Percentiles rank a stretch among this genome's conserved stretches.
Evolutionary conservation across 2,113 vertebrate species (phyloP).

Genomic region (Tragelaphus buxtoni): DNA sequence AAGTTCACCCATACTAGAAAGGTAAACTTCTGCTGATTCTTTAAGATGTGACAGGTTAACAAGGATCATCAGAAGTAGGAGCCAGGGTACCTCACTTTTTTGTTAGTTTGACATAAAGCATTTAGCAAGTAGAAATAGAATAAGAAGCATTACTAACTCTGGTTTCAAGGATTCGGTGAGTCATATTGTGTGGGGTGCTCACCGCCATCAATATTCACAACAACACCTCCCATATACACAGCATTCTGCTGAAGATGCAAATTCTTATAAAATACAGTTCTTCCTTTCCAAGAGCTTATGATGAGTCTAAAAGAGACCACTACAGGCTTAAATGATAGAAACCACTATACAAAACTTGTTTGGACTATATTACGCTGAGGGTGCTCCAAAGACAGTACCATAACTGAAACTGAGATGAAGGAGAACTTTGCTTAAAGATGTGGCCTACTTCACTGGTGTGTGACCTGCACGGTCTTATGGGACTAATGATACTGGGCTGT

Average conservation of each 20-base stretch:
- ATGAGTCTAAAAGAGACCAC: background rate
- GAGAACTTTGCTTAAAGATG: background rate
- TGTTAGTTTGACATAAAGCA: background rate
- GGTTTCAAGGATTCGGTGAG: background rate
- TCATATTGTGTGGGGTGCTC: background rate
- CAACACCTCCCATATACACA: background rate
- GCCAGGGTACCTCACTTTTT: background rate
- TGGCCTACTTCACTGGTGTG: background rate
- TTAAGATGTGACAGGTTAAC: background rate
- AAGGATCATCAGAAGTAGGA: background rate
- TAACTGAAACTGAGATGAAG: background rate
- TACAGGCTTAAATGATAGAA: background rate
- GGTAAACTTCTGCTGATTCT: background rate
- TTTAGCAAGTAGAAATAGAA: background rate
- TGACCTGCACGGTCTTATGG: background rate
- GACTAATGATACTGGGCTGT: background rate
- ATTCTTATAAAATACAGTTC: background rate
- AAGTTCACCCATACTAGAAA: background rate
- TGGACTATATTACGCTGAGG: background rate
- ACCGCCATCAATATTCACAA: background rate
- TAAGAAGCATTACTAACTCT: background rate
- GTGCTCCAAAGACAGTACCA: background rate
- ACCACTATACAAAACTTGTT: background rate
- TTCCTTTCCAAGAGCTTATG: background rate
- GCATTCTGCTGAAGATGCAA: background rate